phyloP scores from a whole-genome alignment of 2,113 vertebrate genomes.

The Tetrao urogallus region DNA sequence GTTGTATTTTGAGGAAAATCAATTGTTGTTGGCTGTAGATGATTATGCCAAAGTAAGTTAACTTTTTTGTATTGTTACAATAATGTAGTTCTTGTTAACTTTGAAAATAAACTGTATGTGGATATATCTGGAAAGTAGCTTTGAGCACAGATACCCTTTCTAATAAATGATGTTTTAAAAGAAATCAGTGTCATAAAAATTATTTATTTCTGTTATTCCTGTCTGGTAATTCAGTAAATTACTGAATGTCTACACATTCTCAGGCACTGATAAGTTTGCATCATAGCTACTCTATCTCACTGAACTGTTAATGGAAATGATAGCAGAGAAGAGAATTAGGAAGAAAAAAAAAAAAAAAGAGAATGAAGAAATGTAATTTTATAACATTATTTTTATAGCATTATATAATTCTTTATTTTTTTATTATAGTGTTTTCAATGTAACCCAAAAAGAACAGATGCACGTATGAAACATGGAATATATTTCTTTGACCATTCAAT shows the following conservation, averaged over 20 bases:
- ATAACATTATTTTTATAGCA: neutral
- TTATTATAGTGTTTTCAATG: slow-evolving; percentile 64
- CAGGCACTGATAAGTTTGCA: neutral
- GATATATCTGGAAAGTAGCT: neutral
- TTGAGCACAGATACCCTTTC: neutral
- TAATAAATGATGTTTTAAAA: neutral
- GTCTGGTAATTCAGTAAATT: neutral
- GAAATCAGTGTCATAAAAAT: neutral
- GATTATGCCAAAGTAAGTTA: slow-evolving; percentile 81
- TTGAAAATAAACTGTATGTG: neutral
- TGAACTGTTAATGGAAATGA: neutral
- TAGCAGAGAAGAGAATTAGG: neutral
- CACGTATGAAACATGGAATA: slow-evolving; percentile 75
- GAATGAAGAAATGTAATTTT: neutral
- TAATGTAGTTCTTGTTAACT: neutral
- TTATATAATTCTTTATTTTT: neutral
- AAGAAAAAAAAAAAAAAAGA: neutral
- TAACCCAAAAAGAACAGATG: slow-evolving; percentile 77
- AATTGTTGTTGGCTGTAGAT: slow-evolving; percentile 76
- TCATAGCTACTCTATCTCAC: neutral
- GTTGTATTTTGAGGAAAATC: slow-evolving; percentile 70
- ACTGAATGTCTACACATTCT: neutral
- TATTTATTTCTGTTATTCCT: neutral
- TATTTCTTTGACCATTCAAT: slow-evolving; percentile 68
- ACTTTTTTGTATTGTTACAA: neutral